Evolutionary conservation across 1,140 invertebrate genomes (phyloP).

Genomic region (Drosophila arawakana): DNA sequence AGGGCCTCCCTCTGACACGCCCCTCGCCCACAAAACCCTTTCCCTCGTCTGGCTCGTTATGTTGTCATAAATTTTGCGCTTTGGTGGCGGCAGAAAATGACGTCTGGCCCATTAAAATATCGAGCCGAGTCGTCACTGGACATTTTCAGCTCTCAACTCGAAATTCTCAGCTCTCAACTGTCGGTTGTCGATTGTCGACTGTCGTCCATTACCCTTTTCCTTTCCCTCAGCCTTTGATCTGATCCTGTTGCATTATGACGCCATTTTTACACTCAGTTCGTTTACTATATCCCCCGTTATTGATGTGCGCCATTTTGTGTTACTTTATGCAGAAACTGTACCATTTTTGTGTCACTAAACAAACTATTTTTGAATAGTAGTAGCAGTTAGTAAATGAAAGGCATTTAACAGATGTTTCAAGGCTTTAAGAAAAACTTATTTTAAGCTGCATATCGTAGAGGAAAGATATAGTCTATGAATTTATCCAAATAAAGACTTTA

Average conservation of each 20-base stretch:
- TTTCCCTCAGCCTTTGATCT: background rate
- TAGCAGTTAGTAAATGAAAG: no score
- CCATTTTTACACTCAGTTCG: slow-evolving; percentile 59
- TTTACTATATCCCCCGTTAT: slow-evolving; percentile 52
- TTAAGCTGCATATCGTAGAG: no score
- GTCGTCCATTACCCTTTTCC: background rate
- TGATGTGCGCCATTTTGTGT: slow-evolving; percentile 67
- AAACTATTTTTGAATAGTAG: no score
- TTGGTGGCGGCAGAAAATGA: slow-evolving; percentile 74
- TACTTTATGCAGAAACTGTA: slow-evolving; percentile 18
- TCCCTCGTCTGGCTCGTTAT: slow-evolving; percentile 69
- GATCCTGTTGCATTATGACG: slow-evolving; percentile 64
- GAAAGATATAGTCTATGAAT: no score
- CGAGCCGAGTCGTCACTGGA: slow-evolving; percentile 57
- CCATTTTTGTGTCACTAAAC: background rate
- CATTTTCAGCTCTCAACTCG: slow-evolving; percentile 1
- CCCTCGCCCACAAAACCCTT: background rate
- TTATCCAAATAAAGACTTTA: no score
- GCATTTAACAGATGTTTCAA: no score
- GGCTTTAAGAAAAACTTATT: no score
- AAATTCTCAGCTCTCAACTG: slow-evolving; percentile 17
- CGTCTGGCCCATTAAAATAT: slow-evolving; percentile 81
- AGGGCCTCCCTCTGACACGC: background rate
- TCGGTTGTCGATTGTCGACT: background rate
- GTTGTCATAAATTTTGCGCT: slow-evolving; percentile 81